Conservation (phyloP, 1,140 invertebrate species). For the Bacillus rossius region DNA sequence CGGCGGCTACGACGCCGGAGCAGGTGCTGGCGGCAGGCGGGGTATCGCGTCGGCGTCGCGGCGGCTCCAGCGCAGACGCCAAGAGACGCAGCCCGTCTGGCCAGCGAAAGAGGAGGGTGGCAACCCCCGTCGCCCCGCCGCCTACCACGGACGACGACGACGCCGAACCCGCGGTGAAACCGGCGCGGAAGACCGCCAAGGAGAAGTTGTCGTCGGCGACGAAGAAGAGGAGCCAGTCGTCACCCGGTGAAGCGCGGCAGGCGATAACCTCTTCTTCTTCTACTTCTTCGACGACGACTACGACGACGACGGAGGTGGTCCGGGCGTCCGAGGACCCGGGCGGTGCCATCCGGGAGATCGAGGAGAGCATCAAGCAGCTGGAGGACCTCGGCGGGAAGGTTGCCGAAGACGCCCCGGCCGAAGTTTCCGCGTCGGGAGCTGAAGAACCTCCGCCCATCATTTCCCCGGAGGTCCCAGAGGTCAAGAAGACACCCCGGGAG, state of each 20-base stretch:
- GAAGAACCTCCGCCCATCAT: not conserved
- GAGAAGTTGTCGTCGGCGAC: not conserved
- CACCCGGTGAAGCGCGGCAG: slow-evolving; percentile 6
- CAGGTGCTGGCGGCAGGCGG: slow-evolving; percentile 10
- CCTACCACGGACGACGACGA: not conserved
- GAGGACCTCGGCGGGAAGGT: slow-evolving; percentile 38
- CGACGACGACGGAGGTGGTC: not conserved
- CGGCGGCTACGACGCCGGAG: not conserved
- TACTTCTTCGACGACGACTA: not conserved
- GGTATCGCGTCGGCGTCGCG: slow-evolving; percentile 22
- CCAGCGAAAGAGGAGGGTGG: not conserved
- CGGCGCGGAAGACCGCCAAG: slow-evolving; percentile 18
- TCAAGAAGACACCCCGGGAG: not conserved
- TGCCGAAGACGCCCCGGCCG: slow-evolving; percentile 37
- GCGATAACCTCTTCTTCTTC: not conserved
- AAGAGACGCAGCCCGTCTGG: not conserved
- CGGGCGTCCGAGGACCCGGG: not conserved
- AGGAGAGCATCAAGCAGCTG: slow-evolving; percentile 42
- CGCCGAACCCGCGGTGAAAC: slow-evolving; percentile 12
- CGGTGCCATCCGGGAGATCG: slow-evolving; percentile 29
- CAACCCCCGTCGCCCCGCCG: not conserved
- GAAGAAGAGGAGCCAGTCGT: slow-evolving; percentile 4
- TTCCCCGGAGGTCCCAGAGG: not conserved
- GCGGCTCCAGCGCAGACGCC: slow-evolving; percentile 11
- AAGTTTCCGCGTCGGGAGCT: not conserved